Evolutionary conservation across 2,888 invertebrate genomes (phyloP).

Genomic region (Drosophila mulleri): DNA sequence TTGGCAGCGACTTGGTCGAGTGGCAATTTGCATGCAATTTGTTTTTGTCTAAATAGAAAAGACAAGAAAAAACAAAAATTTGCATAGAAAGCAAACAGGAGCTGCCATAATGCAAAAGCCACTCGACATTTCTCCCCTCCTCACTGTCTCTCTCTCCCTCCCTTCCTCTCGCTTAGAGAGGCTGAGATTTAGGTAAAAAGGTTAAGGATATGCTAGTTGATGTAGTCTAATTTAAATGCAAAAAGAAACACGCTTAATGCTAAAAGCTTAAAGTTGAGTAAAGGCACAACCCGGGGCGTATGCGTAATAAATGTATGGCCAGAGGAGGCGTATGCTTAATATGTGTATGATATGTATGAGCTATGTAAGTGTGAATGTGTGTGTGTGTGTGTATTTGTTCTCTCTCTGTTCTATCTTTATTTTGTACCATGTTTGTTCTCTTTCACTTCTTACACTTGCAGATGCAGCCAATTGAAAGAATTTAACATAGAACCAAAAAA

Average conservation of each 20-base stretch:
- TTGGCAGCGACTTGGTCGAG: slow-evolving; percentile 61
- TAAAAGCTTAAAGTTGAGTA: slow-evolving; percentile 24
- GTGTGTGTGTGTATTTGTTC: neutral
- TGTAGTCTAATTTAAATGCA: slow-evolving; percentile 68
- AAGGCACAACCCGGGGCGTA: slow-evolving; percentile 48
- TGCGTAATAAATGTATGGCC: slow-evolving; percentile 3
- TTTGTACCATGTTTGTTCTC: slow-evolving; percentile 58
- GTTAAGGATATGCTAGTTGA: slow-evolving; percentile 75
- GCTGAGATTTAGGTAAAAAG: slow-evolving; percentile 77
- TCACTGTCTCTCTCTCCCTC: neutral
- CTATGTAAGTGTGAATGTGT: neutral
- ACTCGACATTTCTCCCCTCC: slow-evolving; percentile 35
- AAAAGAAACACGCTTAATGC: slow-evolving; percentile 42
- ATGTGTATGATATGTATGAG: neutral
- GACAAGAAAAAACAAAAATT: slow-evolving; percentile 43
- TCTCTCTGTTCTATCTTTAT: slow-evolving; percentile 43
- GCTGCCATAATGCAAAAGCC: slow-evolving; percentile 68
- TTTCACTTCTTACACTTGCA: slow-evolving; percentile 70
- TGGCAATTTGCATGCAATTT: slow-evolving; percentile 81
- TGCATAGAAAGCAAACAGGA: slow-evolving; percentile 53
- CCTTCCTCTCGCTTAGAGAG: neutral
- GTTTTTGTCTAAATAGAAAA: slow-evolving; percentile 60
- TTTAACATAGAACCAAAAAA: slow-evolving; percentile 44
- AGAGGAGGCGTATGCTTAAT: slow-evolving; percentile 1
- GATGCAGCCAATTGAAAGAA: slow-evolving; percentile 62